phyloP scores from a whole-genome alignment of 1,140 invertebrate genomes.

The Goniozus legneri region DNA sequence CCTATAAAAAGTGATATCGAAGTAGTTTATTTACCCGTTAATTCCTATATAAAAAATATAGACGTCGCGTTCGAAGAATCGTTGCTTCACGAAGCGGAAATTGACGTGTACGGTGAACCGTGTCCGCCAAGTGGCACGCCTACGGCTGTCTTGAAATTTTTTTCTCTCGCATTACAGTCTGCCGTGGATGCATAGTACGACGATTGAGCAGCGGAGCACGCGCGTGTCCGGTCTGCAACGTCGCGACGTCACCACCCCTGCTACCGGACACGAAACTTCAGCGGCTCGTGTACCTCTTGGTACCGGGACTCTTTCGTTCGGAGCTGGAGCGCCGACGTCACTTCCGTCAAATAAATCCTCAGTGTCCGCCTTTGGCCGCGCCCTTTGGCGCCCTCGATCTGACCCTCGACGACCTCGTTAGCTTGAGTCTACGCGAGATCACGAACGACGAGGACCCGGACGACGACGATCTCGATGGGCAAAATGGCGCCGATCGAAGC shows the following conservation, averaged over 20 bases:
- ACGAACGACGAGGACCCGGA: slow-evolving; percentile 1
- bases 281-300: slow-evolving; percentile 72
- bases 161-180: slow-evolving; percentile 67
- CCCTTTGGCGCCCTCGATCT: slow-evolving; percentile 38
- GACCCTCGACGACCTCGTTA: slow-evolving; percentile 42
- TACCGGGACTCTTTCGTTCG: slow-evolving; percentile 63
- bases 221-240: slow-evolving; percentile 41
- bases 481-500: background rate
- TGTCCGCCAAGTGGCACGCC: too few species aligned
- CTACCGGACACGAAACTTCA: slow-evolving; percentile 66
- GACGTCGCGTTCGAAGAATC: too few species aligned
- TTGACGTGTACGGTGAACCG: too few species aligned
- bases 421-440: slow-evolving; percentile 38
- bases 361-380: slow-evolving; percentile 30
- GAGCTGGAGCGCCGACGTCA: slow-evolving; percentile 41
- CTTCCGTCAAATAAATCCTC: slow-evolving; percentile 39
- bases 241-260: slow-evolving; percentile 51
- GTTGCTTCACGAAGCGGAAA: too few species aligned
- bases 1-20: too few species aligned
- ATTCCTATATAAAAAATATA: too few species aligned
- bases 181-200: slow-evolving; percentile 85
- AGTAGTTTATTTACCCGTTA: too few species aligned
- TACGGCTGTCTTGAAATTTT: too few species aligned
- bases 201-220: slow-evolving; percentile 75
- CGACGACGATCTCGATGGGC: background rate